A percentile compares a stretch with the other conserved stretches of the same genome.
phyloP scores from a whole-genome alignment of 1,140 invertebrate genomes.

The Luehdorfia chinensis region DNA sequence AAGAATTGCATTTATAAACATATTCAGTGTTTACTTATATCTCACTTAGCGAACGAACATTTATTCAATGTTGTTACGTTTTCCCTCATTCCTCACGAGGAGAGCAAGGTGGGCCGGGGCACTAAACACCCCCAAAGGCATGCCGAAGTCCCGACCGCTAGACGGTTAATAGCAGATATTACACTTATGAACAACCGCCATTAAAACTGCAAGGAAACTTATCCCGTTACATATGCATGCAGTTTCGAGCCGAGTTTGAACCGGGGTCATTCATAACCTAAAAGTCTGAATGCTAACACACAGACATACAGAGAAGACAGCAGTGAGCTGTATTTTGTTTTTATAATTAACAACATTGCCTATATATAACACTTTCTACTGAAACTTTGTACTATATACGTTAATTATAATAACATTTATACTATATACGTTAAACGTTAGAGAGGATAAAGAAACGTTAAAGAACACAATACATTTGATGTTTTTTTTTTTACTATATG shows the following conservation, averaged over 20 bases:
- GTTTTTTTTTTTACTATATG: too few species aligned
- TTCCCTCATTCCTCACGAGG: background rate
- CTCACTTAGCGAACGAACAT: too few species aligned
- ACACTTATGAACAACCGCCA: constrained; percentile 68
- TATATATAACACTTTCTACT: too few species aligned
- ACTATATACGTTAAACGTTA: too few species aligned
- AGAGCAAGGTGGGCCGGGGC: constrained; percentile 3
- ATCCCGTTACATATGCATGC: constrained; percentile 64
- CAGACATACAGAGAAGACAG: constrained; percentile 3
- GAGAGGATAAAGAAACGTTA: too few species aligned
- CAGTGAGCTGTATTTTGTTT: too few species aligned
- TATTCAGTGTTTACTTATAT: too few species aligned
- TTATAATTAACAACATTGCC: too few species aligned
- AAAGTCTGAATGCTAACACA: constrained; percentile 40
- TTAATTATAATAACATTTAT: too few species aligned
- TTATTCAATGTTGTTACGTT: constrained; percentile 1
- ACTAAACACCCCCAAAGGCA: constrained; percentile 29
- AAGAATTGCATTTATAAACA: too few species aligned
- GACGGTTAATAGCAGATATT: constrained; percentile 66
- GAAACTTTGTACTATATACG: too few species aligned
- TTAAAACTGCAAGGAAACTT: constrained; percentile 63
- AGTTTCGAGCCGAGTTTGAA: constrained; percentile 44
- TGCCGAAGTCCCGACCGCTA: constrained; percentile 22
- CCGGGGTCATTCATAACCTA: constrained; percentile 55
- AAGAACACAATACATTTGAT: too few species aligned